Base-by-base conservation (phyloP, 2,113 vertebrate species). In the Corythornis madagascariensis region DNA sequence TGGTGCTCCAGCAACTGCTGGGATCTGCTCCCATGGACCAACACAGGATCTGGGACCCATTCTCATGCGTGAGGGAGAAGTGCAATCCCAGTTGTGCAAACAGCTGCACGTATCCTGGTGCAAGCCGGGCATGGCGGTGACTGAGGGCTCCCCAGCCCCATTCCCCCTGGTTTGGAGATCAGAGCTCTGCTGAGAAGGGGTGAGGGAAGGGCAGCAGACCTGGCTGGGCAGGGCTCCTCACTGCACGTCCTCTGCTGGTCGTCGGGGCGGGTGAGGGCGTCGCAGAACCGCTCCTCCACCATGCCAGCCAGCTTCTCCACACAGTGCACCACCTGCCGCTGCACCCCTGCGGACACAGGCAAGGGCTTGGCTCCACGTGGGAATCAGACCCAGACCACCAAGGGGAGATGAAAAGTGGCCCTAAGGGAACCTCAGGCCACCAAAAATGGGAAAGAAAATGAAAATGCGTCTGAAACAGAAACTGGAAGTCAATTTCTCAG, bases 211-310 rank as follows among this genome's bases (percentile, higher is more conserved):
- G 25, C 47, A 18, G 86, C 95, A 86, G 96, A 99, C 99, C 97
- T 97, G 80, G 99, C 97, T 0, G 98, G 99, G 95, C 99, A 99
- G 10, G 97, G 97, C 55, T 98, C 98, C 96, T 98, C 98, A 4
- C 93, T 98, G 93, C 99, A 99, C 9, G 91, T 97, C 92, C 98
- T 97, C 80, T 97, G 98, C 87, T 93, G 98, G 88, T 99, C 98
- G 0, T 99, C 98, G 0, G 99, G 99, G 48, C 98, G 98, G 57
- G 89, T 97, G 25, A 97, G 91, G 0, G 95, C 90, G 8, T 99
- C 98, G 31, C 99, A 99, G 96, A 98, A 97, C 14, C 94, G 90
- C 92, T 99, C 98, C 33, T 98, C 98, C 90, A 99, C 98, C 1
- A 98, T 98, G 56, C 99, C 99, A 0, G 97, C 97, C 35, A 96